These are phyloP conservation scores for Dioctria rufipes DNA, from an alignment of 2,888 invertebrate species.

Conservation along the genomic window DNA sequence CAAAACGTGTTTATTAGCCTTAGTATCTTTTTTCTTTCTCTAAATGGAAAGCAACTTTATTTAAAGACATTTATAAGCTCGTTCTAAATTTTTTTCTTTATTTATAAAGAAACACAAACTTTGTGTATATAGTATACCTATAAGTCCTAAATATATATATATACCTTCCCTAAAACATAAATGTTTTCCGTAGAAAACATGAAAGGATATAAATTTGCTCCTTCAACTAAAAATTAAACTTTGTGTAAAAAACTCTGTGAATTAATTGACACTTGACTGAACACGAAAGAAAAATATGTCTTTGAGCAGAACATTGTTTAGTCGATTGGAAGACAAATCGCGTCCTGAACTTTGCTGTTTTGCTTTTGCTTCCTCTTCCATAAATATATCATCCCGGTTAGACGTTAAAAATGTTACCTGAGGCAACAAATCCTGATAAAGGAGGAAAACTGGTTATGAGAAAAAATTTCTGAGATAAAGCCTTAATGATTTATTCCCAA, in stretches of 20 bases:
- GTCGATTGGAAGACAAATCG: conserved; percentile 18
- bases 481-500: conserved; percentile 7
- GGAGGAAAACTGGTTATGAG: conserved; percentile 20
- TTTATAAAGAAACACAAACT: too few species aligned
- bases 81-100: too few species aligned
- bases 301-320: conserved; percentile 7
- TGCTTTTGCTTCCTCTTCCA: background rate
- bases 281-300: conserved; percentile 11
- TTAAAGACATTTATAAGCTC: too few species aligned
- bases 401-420: conserved; percentile 19
- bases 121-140: too few species aligned
- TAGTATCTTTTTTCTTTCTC: too few species aligned
- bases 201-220: background rate
- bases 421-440: conserved; percentile 21
- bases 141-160: too few species aligned
- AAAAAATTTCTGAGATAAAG: conserved; percentile 7
- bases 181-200: too few species aligned
- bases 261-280: conserved; percentile 16
- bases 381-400: background rate
- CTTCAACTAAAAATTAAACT: background rate
- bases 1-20: too few species aligned
- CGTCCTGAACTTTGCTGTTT: background rate
- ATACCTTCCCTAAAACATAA: too few species aligned
- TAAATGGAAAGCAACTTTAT: too few species aligned
- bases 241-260: background rate